Conservation (phyloP, 1,140 invertebrate species). For the Copidosoma floridanum region DNA sequence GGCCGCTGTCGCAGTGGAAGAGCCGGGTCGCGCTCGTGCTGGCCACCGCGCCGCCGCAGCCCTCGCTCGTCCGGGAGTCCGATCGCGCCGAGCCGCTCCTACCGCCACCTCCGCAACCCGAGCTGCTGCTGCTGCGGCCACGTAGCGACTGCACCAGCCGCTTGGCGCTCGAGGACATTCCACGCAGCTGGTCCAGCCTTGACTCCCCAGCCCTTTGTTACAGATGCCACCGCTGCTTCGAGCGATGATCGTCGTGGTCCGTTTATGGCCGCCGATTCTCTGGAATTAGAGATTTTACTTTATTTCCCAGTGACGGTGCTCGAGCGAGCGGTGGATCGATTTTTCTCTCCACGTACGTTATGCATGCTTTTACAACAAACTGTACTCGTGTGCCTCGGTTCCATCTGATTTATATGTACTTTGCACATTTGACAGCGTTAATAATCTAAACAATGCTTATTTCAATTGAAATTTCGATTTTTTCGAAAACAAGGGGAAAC, state of each 20-base stretch:
- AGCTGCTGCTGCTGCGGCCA: conserved; percentile 52
- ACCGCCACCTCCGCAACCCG: conserved; percentile 40
- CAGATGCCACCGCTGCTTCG: not conserved
- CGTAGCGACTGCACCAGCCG: conserved; percentile 68
- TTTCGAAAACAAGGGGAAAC: no score
- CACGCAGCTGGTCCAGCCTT: conserved; percentile 55
- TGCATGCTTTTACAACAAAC: no score
- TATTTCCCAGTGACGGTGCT: no score
- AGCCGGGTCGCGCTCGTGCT: conserved; percentile 55
- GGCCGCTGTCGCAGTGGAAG: conserved; percentile 59
- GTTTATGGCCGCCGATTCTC: not conserved
- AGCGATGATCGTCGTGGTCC: not conserved
- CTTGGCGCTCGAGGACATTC: conserved; percentile 65
- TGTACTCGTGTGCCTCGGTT: no score
- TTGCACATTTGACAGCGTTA: no score
- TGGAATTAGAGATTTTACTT: no score
- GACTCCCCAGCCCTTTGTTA: conserved; percentile 31
- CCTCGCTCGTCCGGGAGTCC: conserved; percentile 51
- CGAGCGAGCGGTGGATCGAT: no score
- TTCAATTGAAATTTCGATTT: no score
- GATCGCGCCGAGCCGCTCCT: conserved; percentile 45
- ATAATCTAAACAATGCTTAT: no score
- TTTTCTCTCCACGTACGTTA: no score
- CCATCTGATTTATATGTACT: no score
- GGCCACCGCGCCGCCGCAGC: conserved; percentile 41